Conservation (phyloP, 2,888 invertebrate species). For the Eristalinus aeneus region DNA sequence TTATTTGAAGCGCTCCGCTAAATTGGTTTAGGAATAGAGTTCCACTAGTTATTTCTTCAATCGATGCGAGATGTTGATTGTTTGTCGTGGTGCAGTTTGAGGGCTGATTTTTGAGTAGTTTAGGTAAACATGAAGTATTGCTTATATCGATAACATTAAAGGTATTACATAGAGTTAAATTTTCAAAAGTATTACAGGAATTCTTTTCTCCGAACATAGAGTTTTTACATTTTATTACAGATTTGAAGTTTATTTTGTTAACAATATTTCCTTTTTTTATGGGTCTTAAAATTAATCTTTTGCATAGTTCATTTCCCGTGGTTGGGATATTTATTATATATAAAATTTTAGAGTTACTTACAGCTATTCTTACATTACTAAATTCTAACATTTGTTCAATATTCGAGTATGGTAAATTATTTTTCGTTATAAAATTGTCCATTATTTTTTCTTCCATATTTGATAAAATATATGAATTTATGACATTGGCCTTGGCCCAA, state of each 20-base stretch:
- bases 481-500: constrained; percentile 26
- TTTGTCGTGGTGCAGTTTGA: constrained; percentile 13
- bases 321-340: too few species aligned
- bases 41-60: constrained; percentile 29
- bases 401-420: constrained; percentile 54
- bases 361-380: too few species aligned
- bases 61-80: constrained; percentile 13
- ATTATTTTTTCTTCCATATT: constrained; percentile 49
- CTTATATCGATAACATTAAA: constrained; percentile 31
- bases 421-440: constrained; percentile 37
- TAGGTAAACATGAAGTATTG: constrained; percentile 30
- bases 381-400: constrained; percentile 63
- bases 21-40: constrained; percentile 30
- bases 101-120: background rate
- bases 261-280: constrained; percentile 40
- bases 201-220: constrained; percentile 32
- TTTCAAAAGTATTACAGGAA: constrained; percentile 40
- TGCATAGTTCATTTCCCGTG: background rate
- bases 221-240: constrained; percentile 41
- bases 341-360: too few species aligned
- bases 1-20: background rate
- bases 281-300: background rate
- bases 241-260: constrained; percentile 32
- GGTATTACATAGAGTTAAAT: constrained; percentile 31
- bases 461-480: constrained; percentile 50